Evolutionary conservation across 2,888 invertebrate species (phyloP), one percentile per base, ranked within the genome.

Genomic region (Apotomis betuletana): DNA sequence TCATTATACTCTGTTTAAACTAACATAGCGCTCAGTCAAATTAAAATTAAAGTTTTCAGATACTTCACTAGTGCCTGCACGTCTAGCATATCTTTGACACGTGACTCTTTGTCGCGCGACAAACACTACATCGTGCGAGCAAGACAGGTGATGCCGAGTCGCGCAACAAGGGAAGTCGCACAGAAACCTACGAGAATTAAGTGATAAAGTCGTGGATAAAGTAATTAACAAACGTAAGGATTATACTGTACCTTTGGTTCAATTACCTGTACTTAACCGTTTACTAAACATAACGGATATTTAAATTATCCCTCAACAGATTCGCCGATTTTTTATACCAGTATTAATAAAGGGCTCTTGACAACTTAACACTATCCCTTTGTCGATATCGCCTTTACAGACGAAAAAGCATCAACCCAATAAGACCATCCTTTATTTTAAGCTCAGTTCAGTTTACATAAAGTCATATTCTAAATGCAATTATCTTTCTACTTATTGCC

Each of bases 341-440:
- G 70, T 74, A 70, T 70, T 78, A 78, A 78, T 81, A 81, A 84
- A 80, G 83, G 80, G 80, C 79, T 78, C 78, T 84, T 77, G 57
- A 77, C 79, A 80, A 86, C 84, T 86, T 83, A 80, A 79, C 78
- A 71, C 41, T 73, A 79, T 82, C 83, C 80, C 85, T 74, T 74
- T 73, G 75, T 73, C 60, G 41, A 59, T 13, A 61, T 49, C 4
- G 12, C 6, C 12, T n/a, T 0, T 8, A 0, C 5, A 9, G 41
- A n/a, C n/a, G 15, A 57, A 46, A 38, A 8, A n/a, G 44, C 15
- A 6, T 3, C 15, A 64, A 65, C 65, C 36, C 27, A n/a, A 64
- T 15, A 6, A 6, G 3, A 10, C 15, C 41, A 64, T 13, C n/a
- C 4, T 10, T 27, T 12, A 57, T 57, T 65, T 46, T 5, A n/a